phyloP scores from a whole-genome alignment of 37 sponge, comb jelly and placozoan genomes.

The Oopsacas minuta region DNA sequence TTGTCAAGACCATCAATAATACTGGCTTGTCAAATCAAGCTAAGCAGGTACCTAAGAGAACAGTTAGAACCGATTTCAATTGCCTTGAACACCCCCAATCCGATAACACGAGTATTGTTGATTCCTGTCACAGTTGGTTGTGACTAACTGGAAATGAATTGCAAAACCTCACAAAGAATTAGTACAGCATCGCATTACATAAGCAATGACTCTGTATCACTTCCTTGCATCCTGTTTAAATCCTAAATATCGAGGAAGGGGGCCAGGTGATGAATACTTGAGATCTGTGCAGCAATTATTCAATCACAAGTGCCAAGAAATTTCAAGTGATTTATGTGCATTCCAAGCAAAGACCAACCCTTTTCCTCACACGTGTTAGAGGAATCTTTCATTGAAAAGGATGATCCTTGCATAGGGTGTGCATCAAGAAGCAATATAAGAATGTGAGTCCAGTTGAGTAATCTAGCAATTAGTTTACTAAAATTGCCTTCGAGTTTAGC shows the following conservation, averaged over 20 bases:
- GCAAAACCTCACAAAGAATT: neutral
- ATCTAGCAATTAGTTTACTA: neutral
- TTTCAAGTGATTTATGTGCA: slow-evolving; percentile 5
- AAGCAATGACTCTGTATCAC: slow-evolving; percentile 2
- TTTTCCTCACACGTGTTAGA: neutral
- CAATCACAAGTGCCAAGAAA: neutral
- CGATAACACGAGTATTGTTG: slow-evolving; percentile 3
- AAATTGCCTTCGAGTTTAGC: neutral
- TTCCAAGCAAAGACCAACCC: neutral
- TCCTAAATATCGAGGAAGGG: slow-evolving; percentile 8
- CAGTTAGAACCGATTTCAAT: slow-evolving; percentile 4
- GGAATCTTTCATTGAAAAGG: slow-evolving; percentile 9
- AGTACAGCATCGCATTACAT: neutral
- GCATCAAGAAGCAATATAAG: slow-evolving; percentile 12
- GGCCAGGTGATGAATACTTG: neutral
- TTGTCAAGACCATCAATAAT: neutral
- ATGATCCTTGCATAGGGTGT: neutral
- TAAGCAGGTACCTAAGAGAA: neutral
- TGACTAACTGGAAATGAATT: neutral
- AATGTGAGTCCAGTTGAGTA: slow-evolving; percentile 13
- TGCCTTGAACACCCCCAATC: slow-evolving; percentile 2
- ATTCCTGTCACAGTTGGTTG: neutral
- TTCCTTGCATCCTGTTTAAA: neutral
- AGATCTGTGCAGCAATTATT: neutral
- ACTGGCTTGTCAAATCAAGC: slow-evolving; percentile 14